Base-by-base conservation (phyloP, 92 coral and sea anemone species). In the Epizoanthus scotinus region DNA sequence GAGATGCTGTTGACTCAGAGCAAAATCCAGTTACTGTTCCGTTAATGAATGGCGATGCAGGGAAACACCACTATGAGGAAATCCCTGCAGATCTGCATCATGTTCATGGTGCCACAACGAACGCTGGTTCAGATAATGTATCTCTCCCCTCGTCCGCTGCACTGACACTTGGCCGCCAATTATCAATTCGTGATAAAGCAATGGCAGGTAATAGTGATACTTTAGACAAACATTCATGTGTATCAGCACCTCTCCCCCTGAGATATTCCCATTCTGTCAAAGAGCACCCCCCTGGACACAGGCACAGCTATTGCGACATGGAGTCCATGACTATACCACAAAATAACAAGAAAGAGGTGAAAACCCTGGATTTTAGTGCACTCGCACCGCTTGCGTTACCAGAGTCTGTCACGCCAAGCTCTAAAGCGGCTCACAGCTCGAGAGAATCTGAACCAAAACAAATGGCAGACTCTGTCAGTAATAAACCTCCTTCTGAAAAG, bases 81-180 rank as follows among this genome's bases (percentile, higher is more conserved):
- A 65, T 78, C 42, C 31, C 67, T 10, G 40, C 58, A 14, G 5
- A 27, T 36, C 71, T 29, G 7, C 91, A 83, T 13, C 81, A 72
- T 54, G 89, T 93, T 20, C 87, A 93, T 63, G 92, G 97, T 8
- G 97, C 97, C 22, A 84, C 82, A 15, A 59, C 84, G 15, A 74
- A 78, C 17, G 83, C 70, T 47, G 90, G 85, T 19, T 90, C 95
- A 10, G 99, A 93, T 67, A 93, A 93, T 66, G 97, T 93, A 1
- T 93, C 99, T 0, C 66, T 96, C 19, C 98, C 98, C 3, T 93
- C 94, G 9, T 96, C 98, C 1, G 99, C 99, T 8, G 98, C 90
- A 29, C 85, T 95, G 27, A 89, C 94, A 58, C 84, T 93, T 71
- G 94, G 93, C 49, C 87, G 88, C 47, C 84, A 86, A 31, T 36